Conservation (phyloP, 2,797 vertebrate genomes). For the Adelosebastes latens region DNA sequence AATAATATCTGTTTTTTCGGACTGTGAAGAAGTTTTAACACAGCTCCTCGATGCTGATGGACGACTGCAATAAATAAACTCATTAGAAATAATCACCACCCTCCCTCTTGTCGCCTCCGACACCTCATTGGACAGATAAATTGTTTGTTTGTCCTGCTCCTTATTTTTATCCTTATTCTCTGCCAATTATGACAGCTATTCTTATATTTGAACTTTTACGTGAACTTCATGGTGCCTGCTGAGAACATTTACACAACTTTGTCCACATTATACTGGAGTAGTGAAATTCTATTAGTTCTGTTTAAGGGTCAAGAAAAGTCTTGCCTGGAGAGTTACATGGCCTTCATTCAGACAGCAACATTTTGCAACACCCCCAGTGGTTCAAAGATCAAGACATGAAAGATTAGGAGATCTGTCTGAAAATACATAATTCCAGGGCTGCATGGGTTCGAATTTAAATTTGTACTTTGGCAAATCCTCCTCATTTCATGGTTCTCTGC, state of each 20-base stretch:
- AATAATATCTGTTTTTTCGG: constrained; percentile 36
- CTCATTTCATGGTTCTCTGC: constrained; percentile 13
- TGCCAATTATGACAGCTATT: constrained; percentile 17
- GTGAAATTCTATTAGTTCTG: not conserved
- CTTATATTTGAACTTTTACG: not conserved
- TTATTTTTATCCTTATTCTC: constrained; percentile 14
- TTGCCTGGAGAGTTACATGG: not conserved
- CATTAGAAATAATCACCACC: constrained; percentile 59
- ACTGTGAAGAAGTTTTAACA: constrained; percentile 25
- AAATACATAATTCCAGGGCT: constrained; percentile 11
- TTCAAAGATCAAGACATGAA: constrained; percentile 36
- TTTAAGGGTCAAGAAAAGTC: constrained; percentile 17
- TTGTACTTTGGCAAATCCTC: constrained; percentile 4
- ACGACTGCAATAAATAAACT: constrained; percentile 62
- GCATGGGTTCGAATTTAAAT: constrained; percentile 19
- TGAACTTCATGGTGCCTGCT: not conserved
- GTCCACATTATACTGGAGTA: not conserved
- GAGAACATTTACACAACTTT: constrained; percentile 4
- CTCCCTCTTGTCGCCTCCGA: constrained; percentile 48
- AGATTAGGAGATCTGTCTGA: constrained; percentile 16
- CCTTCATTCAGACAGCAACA: not conserved
- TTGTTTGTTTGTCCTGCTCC: constrained; percentile 47
- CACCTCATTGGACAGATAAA: constrained; percentile 53
- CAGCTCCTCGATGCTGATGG: constrained; percentile 51
- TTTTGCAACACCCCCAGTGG: constrained; percentile 1